Base-by-base conservation (phyloP, 2,113 vertebrate genomes). In the Corythornis madagascariensis region DNA sequence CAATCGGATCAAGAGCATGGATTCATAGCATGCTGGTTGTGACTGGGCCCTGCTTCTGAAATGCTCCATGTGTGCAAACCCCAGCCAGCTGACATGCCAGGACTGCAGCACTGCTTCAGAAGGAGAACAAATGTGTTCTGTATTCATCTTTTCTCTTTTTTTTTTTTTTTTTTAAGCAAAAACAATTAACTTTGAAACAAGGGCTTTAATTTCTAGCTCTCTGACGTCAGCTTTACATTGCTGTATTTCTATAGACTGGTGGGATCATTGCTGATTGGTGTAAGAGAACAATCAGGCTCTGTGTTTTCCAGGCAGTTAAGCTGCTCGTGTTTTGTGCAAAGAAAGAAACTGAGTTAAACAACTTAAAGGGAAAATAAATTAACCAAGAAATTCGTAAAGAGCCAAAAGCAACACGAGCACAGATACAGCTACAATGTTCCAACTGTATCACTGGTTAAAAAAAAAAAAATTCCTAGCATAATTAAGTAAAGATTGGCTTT, bases 321-420 rank as follows among this genome's bases (percentile, higher is more conserved):
- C n/a, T 76, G 71, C 63, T 79, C 42, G 33, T 35, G 43, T 92
- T 92, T 88, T 88, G 56, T 89, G 64, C 53, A 87, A 91, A 74
- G 92, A 86, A 88, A 86, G 78, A 77, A 89, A 88, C n/a, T 57
- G 56, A 59, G 84, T 83, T 75, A 83, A 91, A 73, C 59, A 87
- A 59, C 60, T 71, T 91, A 85, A 92, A 88, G 28, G 52, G 50
- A 60, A 94, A 91, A 83, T 56, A 90, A 93, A 78, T 73, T 76
- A 85, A 79, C 59, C 31, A 79, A 82, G 86, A 94, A 77, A 91
- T 79, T 87, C 67, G 77, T 86, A 67, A 78, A 63, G 29, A 90
- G 74, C 74, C 89, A 89, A 93, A 91, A 87, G 84, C 55, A 87
- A 90, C 65, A 79, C 4, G 50, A 94, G 66, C 9, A n/a, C 45